phyloP scores from a whole-genome alignment of 2,888 invertebrate genomes.

The Scrobipalpa atriplicella region DNA sequence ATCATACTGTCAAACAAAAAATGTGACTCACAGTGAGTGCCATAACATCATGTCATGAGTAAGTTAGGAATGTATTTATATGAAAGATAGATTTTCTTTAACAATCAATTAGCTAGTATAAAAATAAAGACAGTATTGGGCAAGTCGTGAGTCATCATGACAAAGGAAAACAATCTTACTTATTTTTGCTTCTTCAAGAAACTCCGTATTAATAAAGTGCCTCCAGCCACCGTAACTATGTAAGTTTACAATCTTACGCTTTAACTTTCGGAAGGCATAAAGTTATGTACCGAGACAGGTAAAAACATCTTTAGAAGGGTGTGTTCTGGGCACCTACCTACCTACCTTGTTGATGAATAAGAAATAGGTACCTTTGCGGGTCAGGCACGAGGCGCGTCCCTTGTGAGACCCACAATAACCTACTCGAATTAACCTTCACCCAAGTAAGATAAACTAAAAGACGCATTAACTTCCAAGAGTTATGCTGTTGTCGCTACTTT shows the following conservation, averaged over 20 bases:
- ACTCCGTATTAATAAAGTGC: too few relatives aligned
- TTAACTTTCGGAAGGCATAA: not conserved
- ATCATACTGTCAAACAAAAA: too few relatives aligned
- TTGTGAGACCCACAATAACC: not conserved
- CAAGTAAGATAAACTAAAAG: not conserved
- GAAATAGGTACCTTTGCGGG: not conserved
- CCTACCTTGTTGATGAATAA: not conserved
- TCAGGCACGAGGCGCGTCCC: not conserved
- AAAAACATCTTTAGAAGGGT: not conserved
- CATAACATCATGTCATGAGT: too few relatives aligned
- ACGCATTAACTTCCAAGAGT: not conserved
- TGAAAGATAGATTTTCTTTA: too few relatives aligned
- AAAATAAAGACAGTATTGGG: too few relatives aligned
- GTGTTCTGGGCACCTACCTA: not conserved
- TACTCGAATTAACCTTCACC: not conserved
- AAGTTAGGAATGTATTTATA: too few relatives aligned
- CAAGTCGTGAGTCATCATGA: too few relatives aligned
- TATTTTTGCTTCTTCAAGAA: too few relatives aligned
- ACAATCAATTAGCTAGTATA: too few relatives aligned
- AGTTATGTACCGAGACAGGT: not conserved
- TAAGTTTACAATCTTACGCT: not conserved
- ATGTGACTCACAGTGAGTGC: too few relatives aligned
- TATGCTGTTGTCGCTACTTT: conserved; percentile 15
- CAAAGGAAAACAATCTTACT: too few relatives aligned
- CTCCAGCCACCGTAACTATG: not conserved